These are phyloP conservation scores for Sylvilagus floridanus DNA, from an alignment of 2,797 vertebrate species.

Conservation along the genomic window DNA sequence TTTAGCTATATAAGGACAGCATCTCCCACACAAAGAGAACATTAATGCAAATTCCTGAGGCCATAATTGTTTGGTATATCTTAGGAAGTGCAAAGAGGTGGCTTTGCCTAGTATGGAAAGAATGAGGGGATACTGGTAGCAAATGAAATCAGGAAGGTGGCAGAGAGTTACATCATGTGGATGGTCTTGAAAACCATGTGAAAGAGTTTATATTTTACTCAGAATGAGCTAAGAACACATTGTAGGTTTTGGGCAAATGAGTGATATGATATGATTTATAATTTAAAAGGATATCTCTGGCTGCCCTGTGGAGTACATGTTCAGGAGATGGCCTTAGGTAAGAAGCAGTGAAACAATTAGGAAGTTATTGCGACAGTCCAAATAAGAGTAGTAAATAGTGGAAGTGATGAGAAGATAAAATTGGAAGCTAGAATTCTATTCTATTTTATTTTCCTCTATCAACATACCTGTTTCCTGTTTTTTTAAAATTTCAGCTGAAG, in stretches of 20 bases:
- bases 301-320: background rate
- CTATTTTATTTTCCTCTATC: constrained; percentile 17
- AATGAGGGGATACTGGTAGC: background rate
- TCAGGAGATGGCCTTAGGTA: background rate
- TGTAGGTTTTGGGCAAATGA: background rate
- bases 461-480: constrained; percentile 37
- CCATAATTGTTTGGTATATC: constrained; percentile 26
- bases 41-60: constrained; percentile 40
- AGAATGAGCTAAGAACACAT: constrained; percentile 46
- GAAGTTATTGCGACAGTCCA: background rate
- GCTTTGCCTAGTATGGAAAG: background rate
- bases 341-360: constrained; percentile 28
- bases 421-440: constrained; percentile 21
- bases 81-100: constrained; percentile 4
- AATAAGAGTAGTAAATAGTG: constrained; percentile 9
- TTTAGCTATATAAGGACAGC: background rate
- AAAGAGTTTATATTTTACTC: constrained; percentile 50
- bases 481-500: constrained; percentile 6
- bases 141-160: constrained; percentile 28
- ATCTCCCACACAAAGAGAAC: background rate
- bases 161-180: background rate
- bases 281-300: constrained; percentile 30
- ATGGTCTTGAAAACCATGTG: background rate
- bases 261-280: constrained; percentile 18
- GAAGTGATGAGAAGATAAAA: constrained; percentile 33